Base-by-base conservation (phyloP, 1,140 invertebrate species). In the Calephelis virginiensis region DNA sequence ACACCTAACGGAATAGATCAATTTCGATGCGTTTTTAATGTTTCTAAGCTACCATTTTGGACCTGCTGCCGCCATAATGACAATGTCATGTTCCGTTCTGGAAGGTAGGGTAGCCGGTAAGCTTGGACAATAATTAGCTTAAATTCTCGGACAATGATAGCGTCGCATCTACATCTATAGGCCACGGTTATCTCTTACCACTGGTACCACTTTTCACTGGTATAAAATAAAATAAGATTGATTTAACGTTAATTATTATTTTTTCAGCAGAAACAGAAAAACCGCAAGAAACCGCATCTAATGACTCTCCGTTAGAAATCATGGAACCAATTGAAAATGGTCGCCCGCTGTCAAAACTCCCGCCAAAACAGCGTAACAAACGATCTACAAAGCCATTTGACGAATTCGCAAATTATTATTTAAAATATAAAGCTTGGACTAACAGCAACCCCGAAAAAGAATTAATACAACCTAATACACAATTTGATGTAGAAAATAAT, bases 391-490 rank as follows among this genome's bases (percentile, higher is more conserved):
- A 80, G 47, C 82, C 82, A 0, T 38, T 82, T 1, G 48, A 71
- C 6, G 77, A 85, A 64, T 40, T 90, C 5, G 67, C 80, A 4
- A 78, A 82, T 63, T 88, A 83, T 67, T 86, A 77, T 60, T 45
- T 71, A 0, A 90, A 90, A 72, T 79, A 87, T 53, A 86, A 86
- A 73, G 63, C 77, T 1, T 90, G 84, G 87, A 67, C 47, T 1
- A 71, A 69, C 14, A 73, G 75, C 0, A 83, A 86, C 50, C 56
- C 60, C 12, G 13, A 50, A 8, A 63, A 59, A 6, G 43, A 59
- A 14, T 40, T 50, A 17, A 61, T 14, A 38, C 46, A 67, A 40
- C 40, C 64, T 48, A 70, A 61, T 38, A 43, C 61, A 13, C 43
- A 65, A 10, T 78, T 77, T 48, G 80, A 82, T n/a, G 73, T 81